Percentiles rank a stretch among this genome's conserved stretches.
Conservation (phyloP, 2,797 vertebrate genomes). For the Synaphobranchus kaupii region DNA sequence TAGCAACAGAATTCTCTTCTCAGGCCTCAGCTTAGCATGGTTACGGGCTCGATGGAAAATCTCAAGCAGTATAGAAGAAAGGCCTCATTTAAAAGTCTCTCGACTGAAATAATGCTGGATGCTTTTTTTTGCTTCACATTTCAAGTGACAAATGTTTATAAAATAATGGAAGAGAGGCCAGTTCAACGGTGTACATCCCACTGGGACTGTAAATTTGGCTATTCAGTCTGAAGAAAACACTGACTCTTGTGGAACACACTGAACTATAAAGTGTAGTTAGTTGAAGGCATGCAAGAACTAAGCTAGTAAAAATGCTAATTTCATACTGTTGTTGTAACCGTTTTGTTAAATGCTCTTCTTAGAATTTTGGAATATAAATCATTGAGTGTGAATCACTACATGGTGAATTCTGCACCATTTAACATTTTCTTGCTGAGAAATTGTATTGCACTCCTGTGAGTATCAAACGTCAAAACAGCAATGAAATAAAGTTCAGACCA, state of each 20-base stretch:
- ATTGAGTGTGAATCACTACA: not conserved
- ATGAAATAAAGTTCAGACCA: not conserved
- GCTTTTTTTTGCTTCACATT: not conserved
- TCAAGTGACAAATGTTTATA: not conserved
- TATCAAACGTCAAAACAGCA: not conserved
- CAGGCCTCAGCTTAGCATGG: not conserved
- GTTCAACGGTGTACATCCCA: not conserved
- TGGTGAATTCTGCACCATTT: not conserved
- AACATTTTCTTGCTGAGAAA: not conserved
- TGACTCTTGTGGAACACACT: not conserved
- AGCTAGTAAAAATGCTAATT: not conserved
- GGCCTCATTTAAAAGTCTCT: not conserved
- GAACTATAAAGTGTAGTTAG: not conserved
- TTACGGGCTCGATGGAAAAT: not conserved
- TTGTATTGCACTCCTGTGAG: not conserved
- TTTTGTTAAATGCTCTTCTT: not conserved
- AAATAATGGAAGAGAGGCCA: not conserved
- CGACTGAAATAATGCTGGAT: not conserved
- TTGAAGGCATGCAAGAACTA: not conserved
- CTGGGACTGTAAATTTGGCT: not conserved
- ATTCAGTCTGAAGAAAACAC: not conserved
- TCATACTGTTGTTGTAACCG: not conserved
- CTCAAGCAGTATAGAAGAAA: not conserved
- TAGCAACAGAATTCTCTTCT: slow-evolving; percentile 4
- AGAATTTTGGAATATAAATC: not conserved